Base-by-base conservation (phyloP, 2,888 invertebrate genomes). In the Caenorhabditis becei region DNA sequence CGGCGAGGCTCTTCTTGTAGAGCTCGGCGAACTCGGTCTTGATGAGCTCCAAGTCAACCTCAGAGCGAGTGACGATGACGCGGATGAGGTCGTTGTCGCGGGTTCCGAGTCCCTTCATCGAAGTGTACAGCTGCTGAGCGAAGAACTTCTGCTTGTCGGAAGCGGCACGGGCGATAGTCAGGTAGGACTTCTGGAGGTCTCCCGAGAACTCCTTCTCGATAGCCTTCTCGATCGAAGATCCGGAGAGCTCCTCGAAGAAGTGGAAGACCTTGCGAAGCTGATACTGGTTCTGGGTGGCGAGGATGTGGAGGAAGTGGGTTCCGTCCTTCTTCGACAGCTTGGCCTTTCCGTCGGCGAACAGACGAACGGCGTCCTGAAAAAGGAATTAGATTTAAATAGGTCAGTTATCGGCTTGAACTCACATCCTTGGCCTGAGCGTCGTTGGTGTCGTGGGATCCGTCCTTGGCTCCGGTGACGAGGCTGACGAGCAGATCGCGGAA, bases 21-120 rank as follows among this genome's bases (percentile, higher is more conserved):
- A 87, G 72, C 35, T 80, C 81, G 54, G 94, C 93, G 92, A 95
- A 97, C 88, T 94, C 95, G 82, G 94, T 93, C 86, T 95, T 95
- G 89, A 96, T 95, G 88, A 96, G 95, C 0, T 93, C 94, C 93
- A 96, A 94, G 91, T 96, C 96, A 72, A 87, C 84, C 49, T 91
- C 90, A 5, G 88, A 82, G 11, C 90, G 84, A 14, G 86, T 81
- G 32, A 90, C 89, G n/a, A 91, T 56, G 24, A 90, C 85, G 4
- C 90, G 85, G 66, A 88, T 90, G 41, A 89, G 77, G 59, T 87
- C 86, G 54, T 86, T 85, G 78, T 91, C 88, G 37, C 87, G 84
- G 1, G 88, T 86, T 37, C 90, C 90, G 58, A 87, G 35, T 20
- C 88, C 88, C 86, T 88, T 87, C 87, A 90, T 90, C 8, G 90